Percentiles rank a stretch among this genome's conserved stretches.
Conservation (phyloP, 2,888 invertebrate genomes). For the Heliconius charithonia region DNA sequence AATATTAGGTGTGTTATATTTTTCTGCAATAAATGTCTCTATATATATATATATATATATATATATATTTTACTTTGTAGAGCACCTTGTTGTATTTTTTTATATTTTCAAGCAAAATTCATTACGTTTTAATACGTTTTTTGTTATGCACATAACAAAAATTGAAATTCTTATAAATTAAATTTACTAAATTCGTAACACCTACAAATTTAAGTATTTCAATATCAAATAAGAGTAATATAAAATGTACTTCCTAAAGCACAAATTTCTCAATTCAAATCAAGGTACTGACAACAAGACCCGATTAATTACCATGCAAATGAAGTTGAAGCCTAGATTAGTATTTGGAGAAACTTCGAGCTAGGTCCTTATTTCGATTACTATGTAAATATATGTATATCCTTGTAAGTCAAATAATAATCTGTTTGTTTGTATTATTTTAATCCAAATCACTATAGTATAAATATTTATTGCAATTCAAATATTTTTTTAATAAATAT, state of each 20-base stretch:
- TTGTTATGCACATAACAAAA: not conserved
- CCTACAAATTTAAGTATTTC: not conserved
- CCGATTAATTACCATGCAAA: constrained; percentile 14
- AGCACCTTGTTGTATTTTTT: not conserved
- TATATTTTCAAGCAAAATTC: not conserved
- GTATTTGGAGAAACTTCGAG: constrained; percentile 17
- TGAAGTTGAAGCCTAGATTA: constrained; percentile 10
- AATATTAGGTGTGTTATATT: too few species aligned
- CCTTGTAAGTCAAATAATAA: not conserved
- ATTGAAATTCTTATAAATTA: not conserved
- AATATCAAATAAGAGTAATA: not conserved
- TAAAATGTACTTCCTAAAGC: not conserved
- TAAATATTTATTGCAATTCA: too few species aligned
- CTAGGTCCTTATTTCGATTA: constrained; percentile 13
- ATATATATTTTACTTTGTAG: not conserved
- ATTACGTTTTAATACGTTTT: not conserved
- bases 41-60: too few species aligned
- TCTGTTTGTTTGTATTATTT: not conserved
- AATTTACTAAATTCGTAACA: too few species aligned
- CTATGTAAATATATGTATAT: constrained; percentile 13
- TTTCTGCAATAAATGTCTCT: too few species aligned
- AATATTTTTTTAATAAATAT: too few species aligned
- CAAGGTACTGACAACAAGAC: not conserved
- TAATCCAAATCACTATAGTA: too few species aligned
- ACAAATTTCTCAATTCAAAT: not conserved